Conservation (phyloP, 2,797 vertebrate genomes). For the Etheostoma perlongum region DNA sequence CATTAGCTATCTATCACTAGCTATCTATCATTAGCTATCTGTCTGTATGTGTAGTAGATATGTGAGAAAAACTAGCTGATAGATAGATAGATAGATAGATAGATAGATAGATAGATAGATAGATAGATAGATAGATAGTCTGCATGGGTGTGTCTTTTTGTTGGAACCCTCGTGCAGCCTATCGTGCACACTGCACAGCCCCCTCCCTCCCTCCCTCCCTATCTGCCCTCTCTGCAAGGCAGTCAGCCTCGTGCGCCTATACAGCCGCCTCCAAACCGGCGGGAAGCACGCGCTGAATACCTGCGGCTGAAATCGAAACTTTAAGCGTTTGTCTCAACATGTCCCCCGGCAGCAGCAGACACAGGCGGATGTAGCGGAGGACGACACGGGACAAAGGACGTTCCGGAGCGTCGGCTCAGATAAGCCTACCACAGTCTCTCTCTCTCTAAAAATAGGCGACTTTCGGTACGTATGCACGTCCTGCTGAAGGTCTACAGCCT, state of each 20-base stretch:
- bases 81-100: not conserved
- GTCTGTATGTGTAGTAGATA: too few species aligned
- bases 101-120: not conserved
- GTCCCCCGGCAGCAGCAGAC: not conserved
- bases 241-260: conserved; percentile 19
- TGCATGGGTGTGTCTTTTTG: conserved; percentile 66
- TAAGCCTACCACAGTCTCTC: conserved; percentile 26
- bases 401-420: conserved; percentile 19
- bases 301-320: conserved; percentile 47
- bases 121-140: not conserved
- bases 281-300: conserved; percentile 39
- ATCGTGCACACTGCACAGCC: not conserved
- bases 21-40: not conserved
- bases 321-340: not conserved
- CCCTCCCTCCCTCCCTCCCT: not conserved
- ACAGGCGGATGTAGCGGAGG: not conserved
- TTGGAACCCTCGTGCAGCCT: conserved; percentile 9
- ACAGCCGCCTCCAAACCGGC: conserved; percentile 40
- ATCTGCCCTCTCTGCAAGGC: not conserved
- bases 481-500: conserved; percentile 24
- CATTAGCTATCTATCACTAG: too few species aligned
- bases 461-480: conserved; percentile 1
- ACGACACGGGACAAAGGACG: conserved; percentile 24
- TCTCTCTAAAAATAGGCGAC: conserved; percentile 24
- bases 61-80: not conserved